phyloP scores from a whole-genome alignment of 2,888 invertebrate species.

The Drosophila austrosaltans region DNA sequence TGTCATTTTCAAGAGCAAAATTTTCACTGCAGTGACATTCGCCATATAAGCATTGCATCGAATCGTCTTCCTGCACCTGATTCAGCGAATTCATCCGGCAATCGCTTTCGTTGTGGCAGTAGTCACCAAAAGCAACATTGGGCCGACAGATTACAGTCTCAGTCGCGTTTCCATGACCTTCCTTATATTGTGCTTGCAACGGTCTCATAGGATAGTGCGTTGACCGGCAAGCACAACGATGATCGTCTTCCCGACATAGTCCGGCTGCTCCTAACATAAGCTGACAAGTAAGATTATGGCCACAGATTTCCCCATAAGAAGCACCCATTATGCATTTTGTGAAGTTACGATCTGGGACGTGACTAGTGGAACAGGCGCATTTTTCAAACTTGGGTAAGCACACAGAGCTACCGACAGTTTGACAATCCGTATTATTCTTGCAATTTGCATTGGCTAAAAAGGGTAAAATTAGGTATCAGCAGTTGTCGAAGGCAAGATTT shows the following conservation, averaged over 20 bases:
- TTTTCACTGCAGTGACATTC: conserved; percentile 47
- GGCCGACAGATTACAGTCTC: conserved; percentile 37
- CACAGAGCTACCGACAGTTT: conserved; percentile 23
- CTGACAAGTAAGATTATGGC: conserved; percentile 59
- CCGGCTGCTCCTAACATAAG: conserved; percentile 48
- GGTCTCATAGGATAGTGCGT: conserved; percentile 42
- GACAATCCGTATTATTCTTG: conserved; percentile 38
- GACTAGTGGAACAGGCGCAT: conserved; percentile 47
- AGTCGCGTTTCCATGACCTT: neutral
- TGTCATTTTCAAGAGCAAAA: conserved; percentile 28
- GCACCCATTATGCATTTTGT: conserved; percentile 43
- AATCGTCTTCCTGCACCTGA: neutral
- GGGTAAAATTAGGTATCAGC: neutral
- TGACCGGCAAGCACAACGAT: conserved; percentile 45
- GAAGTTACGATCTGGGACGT: conserved; percentile 50
- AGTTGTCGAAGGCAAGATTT: neutral
- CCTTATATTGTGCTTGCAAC: neutral
- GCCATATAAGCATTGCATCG: conserved; percentile 51
- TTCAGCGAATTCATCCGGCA: conserved; percentile 36
- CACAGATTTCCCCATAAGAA: conserved; percentile 39
- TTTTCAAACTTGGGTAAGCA: conserved; percentile 36
- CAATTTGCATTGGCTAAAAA: conserved; percentile 48
- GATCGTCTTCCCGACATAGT: conserved; percentile 36
- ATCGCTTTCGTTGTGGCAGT: conserved; percentile 49
- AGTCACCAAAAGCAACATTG: conserved; percentile 43